Percentiles rank a stretch among this genome's conserved stretches.
Evolutionary conservation across 1,140 invertebrate species (phyloP).

Genomic region (Oedothorax gibbosus): DNA sequence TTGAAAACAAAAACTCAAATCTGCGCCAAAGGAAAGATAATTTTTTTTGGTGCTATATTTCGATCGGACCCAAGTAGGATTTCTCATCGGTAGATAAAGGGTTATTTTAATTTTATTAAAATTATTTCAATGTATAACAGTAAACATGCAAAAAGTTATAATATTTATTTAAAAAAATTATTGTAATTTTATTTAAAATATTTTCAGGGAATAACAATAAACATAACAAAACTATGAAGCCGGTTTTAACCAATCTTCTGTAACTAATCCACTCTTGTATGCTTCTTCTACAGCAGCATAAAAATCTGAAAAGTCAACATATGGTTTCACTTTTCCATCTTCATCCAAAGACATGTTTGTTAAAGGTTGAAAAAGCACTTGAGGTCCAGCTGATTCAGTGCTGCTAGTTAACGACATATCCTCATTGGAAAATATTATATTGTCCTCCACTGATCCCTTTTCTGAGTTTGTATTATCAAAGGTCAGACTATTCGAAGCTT

Average conservation of each 20-base stretch:
- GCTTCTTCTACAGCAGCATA: constrained; percentile 79
- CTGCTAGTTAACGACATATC: constrained; percentile 60
- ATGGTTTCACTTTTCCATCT: constrained; percentile 79
- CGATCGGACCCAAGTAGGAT: too few species aligned
- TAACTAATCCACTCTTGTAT: constrained; percentile 60
- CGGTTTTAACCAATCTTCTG: constrained; percentile 53
- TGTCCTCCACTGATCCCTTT: background rate
- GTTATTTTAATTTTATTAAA: too few species aligned
- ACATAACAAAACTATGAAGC: background rate
- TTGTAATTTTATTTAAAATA: too few species aligned
- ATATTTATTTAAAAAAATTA: too few species aligned
- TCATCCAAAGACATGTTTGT: constrained; percentile 69
- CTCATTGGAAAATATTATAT: constrained; percentile 22
- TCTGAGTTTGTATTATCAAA: constrained; percentile 20
- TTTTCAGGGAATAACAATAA: background rate
- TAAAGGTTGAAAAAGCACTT: constrained; percentile 48
- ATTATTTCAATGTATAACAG: too few species aligned
- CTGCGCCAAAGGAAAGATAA: too few species aligned
- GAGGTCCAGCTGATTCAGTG: constrained; percentile 60
- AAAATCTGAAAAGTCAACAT: constrained; percentile 88
- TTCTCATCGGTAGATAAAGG: too few species aligned
- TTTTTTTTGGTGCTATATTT: too few species aligned
- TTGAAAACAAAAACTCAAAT: too few species aligned
- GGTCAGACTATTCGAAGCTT: background rate
- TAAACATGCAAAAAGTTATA: too few species aligned